These are phyloP conservation scores for Hapalemur alaotrensis DNA, from an alignment of 2,797 vertebrate species.

Conservation along the genomic window DNA sequence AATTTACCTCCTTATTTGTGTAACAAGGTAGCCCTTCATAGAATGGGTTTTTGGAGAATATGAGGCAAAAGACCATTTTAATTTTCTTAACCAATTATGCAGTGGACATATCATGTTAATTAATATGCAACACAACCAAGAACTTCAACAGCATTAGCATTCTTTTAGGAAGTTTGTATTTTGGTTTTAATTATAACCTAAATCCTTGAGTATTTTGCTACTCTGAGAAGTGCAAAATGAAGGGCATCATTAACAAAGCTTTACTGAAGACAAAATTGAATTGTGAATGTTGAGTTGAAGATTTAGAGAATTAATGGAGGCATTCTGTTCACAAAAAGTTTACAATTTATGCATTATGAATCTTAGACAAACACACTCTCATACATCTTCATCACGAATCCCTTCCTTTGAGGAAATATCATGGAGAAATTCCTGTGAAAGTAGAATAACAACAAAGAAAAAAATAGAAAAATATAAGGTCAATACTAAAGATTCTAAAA, in stretches of 20 bases:
- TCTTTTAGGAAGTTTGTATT: neutral
- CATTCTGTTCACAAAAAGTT: neutral
- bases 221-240: neutral
- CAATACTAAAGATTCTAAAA: neutral
- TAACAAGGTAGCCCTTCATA: neutral
- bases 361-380: neutral
- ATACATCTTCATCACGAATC: neutral
- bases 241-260: neutral
- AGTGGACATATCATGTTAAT: neutral
- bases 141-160: neutral
- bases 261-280: neutral
- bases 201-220: neutral
- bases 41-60: neutral
- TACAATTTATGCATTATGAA: neutral
- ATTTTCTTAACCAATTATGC: neutral
- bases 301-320: neutral
- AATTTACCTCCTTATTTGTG: neutral
- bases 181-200: neutral
- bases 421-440: neutral
- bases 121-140: neutral
- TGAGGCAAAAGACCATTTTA: neutral
- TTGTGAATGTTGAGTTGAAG: neutral
- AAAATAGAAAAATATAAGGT: neutral
- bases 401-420: neutral
- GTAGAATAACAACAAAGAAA: neutral